These are phyloP conservation scores for Aphodius granarius DNA, from an alignment of 2,888 invertebrate genomes.

Conservation along the genomic window DNA sequence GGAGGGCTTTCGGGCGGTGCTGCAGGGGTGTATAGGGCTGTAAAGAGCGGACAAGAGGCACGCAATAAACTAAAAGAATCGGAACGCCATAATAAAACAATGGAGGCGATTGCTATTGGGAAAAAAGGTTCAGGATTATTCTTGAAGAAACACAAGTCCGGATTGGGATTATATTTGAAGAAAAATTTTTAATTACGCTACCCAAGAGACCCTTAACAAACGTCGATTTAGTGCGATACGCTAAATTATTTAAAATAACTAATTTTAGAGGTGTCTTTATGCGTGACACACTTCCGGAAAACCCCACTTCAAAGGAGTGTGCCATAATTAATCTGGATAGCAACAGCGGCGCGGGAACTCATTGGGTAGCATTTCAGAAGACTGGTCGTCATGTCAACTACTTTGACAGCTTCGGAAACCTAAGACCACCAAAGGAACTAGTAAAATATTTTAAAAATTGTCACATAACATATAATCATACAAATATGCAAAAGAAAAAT, in stretches of 20 bases:
- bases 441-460: constrained; percentile 18
- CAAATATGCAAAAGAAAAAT: constrained; percentile 38
- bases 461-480: constrained; percentile 38
- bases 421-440: constrained; percentile 21
- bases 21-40: constrained; percentile 36
- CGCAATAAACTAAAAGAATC: constrained; percentile 35
- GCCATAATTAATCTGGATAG: constrained; percentile 43
- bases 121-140: constrained; percentile 37
- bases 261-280: constrained; percentile 41
- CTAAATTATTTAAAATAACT: constrained; percentile 22
- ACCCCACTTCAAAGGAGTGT: constrained; percentile 34
- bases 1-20: constrained; percentile 36
- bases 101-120: constrained; percentile 38
- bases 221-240: constrained; percentile 32
- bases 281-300: constrained; percentile 34
- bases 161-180: constrained; percentile 33
- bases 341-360: constrained; percentile 38
- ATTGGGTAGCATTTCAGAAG: constrained; percentile 48
- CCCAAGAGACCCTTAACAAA: constrained; percentile 36
- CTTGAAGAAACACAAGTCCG: constrained; percentile 35
- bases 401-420: constrained; percentile 29
- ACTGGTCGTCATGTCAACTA: constrained; percentile 39
- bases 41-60: constrained; percentile 35
- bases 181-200: constrained; percentile 33
- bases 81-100: constrained; percentile 38